Evolutionary conservation across 1,140 invertebrate genomes (phyloP), one percentile per base, ranked within the genome.

Genomic region (Centruroides sculpturatus): DNA sequence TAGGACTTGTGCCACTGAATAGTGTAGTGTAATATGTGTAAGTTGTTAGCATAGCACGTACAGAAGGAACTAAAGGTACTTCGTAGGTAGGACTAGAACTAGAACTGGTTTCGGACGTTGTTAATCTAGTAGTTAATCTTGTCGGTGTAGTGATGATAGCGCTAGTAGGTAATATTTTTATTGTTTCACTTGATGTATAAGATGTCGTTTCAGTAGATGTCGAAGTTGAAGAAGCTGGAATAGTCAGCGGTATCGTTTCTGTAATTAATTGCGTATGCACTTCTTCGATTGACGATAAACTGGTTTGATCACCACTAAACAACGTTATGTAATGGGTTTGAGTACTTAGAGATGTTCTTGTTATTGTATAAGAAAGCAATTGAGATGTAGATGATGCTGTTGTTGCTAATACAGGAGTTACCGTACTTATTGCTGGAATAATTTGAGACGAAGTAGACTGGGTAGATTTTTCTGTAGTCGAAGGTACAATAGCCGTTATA

Each of bases 1-100:
- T 59, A 13, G 65, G 63, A 35, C 59, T 66, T 3, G 62, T 60
- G 41, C 63, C 67, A 35, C 61, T 63, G 41, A 69, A 69, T 9
- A 67, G 49, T 11, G 69, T 70, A 6, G 68, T 70, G 36, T 64
- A 70, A 57, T 67, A 69, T 3, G 69, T 70, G 35, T 68, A 61
- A 5, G 69, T 70, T 5, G 63, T 68, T 50, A 61, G 65, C 13
- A 68, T 59, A 11, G 68, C 69, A 3, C 59, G 47, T 47, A 70
- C 59, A 10, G 67, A 70, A 35, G 68, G 68, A 1, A 69, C 61
- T 41, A 41, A 41, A 41, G 41, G 41, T 8, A 41, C 41, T 8
- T 41, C 41, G 41, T 41, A 8, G 8, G 8, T 8, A 41, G 41
- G 41, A 41, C 41, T 41, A 41, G 41, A 41, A 41, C 41, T 41